Evolutionary conservation across 2,113 vertebrate genomes (phyloP), one percentile per base, ranked within the genome.

Genomic region (Platycercus adscitus): DNA sequence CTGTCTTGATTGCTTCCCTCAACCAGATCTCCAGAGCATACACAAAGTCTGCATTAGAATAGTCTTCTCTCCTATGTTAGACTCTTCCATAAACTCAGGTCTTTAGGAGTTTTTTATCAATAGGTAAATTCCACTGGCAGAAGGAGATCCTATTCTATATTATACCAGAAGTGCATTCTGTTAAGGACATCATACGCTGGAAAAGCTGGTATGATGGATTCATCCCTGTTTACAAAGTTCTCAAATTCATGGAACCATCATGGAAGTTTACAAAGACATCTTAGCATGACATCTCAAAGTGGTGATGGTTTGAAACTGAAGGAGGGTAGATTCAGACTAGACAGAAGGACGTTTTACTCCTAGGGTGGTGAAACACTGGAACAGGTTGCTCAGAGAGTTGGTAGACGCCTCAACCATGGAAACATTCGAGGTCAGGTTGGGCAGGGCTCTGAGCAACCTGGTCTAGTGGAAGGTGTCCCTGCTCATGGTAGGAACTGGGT

Each of bases 1-100:
- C 16, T 19, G 19, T 10, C 94, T 78, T 84, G 77, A 89, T 92
- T 63, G 88, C 77, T 95, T 94, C 86, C 89, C 92, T 71, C 86
- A 41, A 37, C 8, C 37, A 37, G 26, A 37, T 33, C 81, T 63
- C 69, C 58, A 43, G 44, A 58, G 20, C 49, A 9, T 18, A 20
- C 1, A 4, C 14, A 2, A 44, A 21, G 29, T 23, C 56, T 82
- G 63, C 63, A n/a, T 69, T 33, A 56, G 61, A 64, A 89, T 47
- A 6, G n/a, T 23, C 75, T 84, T 44, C 66, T 28, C 21, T 17
- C 4, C 5, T 33, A 3, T 0, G 0, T 44, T 52, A 28, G 23
- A 3, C 53, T 86, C 49, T 13, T 5, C 60, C 77, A 50, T 10
- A 7, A 66, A 73, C 10, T 43, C 7, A 58, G 53, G 6, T 72